A percentile compares a stretch with the other conserved stretches of the same genome.
These are phyloP conservation scores for Manacus vitellinus DNA, from an alignment of 2,113 vertebrate genomes.

Conservation along the genomic window DNA sequence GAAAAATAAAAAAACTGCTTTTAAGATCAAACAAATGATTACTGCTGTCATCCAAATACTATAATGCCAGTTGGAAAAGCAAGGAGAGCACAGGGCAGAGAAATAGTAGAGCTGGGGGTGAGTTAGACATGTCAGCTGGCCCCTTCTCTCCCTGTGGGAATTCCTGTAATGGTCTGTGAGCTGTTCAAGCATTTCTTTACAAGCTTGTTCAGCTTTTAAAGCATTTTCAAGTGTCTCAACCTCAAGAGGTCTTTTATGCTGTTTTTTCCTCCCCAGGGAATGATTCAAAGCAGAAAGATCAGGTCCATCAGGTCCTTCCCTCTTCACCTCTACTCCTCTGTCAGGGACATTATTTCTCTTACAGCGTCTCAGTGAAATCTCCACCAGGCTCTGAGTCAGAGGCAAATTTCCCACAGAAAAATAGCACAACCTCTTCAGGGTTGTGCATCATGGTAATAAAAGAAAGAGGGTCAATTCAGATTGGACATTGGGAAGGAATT, in stretches of 20 bases:
- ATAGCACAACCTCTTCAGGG: not conserved
- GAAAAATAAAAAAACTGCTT: not conserved
- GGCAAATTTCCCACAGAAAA: not conserved
- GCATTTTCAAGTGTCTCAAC: not conserved
- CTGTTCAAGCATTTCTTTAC: not conserved
- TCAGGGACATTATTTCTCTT: not conserved
- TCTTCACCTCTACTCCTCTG: not conserved
- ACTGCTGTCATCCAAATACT: not conserved
- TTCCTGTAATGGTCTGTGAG: not conserved
- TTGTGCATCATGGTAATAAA: rapidly evolving
- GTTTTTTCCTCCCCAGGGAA: not conserved
- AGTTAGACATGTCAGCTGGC: not conserved
- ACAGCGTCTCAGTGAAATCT: not conserved
- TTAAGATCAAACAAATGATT: not conserved
- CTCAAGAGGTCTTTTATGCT: not conserved
- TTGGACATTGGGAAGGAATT: rapidly evolving
- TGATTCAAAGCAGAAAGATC: not conserved
- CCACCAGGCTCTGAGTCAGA: not conserved
- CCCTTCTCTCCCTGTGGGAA: not conserved
- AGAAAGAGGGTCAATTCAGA: not conserved
- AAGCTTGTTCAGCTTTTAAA: not conserved
- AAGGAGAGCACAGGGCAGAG: not conserved
- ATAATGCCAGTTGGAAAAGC: not conserved
- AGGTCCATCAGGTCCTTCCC: not conserved
- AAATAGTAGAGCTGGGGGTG: rapidly evolving